Percentiles rank a stretch among this genome's conserved stretches.
Conservation (phyloP, 30 jellyfish, hydroid and myxozoan species). For the Aurelia sp. region DNA sequence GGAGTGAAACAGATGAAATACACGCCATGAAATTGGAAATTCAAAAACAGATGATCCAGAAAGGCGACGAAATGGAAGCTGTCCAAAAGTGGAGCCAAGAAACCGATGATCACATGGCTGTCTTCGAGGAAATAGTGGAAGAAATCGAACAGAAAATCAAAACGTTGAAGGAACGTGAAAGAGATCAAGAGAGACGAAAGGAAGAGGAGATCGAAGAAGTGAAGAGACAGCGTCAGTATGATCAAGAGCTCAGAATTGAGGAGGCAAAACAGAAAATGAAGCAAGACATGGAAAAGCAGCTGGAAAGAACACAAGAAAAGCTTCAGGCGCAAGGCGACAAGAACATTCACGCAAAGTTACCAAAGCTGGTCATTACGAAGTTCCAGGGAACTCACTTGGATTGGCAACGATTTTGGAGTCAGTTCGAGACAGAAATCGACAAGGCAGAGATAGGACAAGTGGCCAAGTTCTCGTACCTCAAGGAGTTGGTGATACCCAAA, state of each 20-base stretch:
- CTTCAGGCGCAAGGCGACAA: not conserved
- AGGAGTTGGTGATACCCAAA: no score
- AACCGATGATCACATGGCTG: conserved; percentile 11
- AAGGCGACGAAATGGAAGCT: conserved; percentile 8
- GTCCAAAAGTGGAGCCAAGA: conserved; percentile 15
- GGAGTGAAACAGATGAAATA: conserved; percentile 20
- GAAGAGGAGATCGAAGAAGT: conserved; percentile 9
- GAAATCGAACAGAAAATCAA: conserved; percentile 7
- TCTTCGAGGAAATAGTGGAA: conserved; percentile 2
- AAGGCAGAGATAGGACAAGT: no score
- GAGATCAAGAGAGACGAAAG: conserved; percentile 11
- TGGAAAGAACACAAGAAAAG: conserved; percentile 17
- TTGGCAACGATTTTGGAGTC: no score
- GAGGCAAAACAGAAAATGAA: conserved; percentile 24
- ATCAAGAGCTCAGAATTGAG: conserved; percentile 6
- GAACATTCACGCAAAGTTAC: not conserved
- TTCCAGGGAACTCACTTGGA: no score
- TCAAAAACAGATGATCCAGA: conserved; percentile 23
- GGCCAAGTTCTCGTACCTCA: no score
- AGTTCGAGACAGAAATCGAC: no score
- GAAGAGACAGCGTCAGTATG: conserved; percentile 18
- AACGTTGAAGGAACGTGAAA: conserved; percentile 19
- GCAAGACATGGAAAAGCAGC: conserved; percentile 5
- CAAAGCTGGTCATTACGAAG: no score
- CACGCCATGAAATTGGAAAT: conserved; percentile 17